Conservation (phyloP, 1,140 invertebrate genomes). For the Apis mellifera region Amel_HAv3.1 CM009941.2:2495501-2496000, state of each 20-base stretch:
- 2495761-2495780: slow-evolving; percentile 11
- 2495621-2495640: background rate
- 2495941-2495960: slow-evolving; percentile 7
- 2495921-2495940: background rate
- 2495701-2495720: slow-evolving; percentile 5
- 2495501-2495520: background rate
- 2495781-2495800: slow-evolving; percentile 10
- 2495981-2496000: slow-evolving; percentile 31
- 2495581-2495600: slow-evolving; percentile 1
- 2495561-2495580: background rate
- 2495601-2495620: background rate
- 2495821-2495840: slow-evolving; percentile 15
- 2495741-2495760: slow-evolving; percentile 25
- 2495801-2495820: background rate
- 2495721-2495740: slow-evolving; percentile 28
- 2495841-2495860: slow-evolving; percentile 21
- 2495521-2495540: slow-evolving; percentile 19
- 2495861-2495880: background rate
- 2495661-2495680: background rate
- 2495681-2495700: slow-evolving; percentile 14
- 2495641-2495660: slow-evolving; percentile 1
- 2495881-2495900: slow-evolving; percentile 15
- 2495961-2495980: slow-evolving; percentile 22
- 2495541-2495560: background rate
- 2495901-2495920: background rate